Percentiles rank a stretch among this genome's conserved stretches.
These are phyloP conservation scores for Melopsittacus undulatus DNA, from an alignment of 2,797 vertebrate species.

Conservation along the genomic window DNA sequence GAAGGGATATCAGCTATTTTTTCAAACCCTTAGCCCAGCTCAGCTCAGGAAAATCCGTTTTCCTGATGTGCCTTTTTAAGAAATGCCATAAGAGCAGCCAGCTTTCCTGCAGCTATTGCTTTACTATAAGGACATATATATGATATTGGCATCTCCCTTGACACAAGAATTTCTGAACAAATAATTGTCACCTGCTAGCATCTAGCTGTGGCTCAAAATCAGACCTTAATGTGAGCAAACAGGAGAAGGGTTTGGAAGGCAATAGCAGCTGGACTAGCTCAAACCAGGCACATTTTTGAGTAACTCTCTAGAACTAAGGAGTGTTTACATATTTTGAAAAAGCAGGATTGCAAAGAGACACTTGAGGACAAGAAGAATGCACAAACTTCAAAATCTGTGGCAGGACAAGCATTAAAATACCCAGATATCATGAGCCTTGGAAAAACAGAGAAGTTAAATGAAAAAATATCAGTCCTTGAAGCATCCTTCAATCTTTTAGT, in stretches of 20 bases:
- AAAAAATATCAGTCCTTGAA: not conserved
- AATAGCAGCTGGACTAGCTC: constrained; percentile 53
- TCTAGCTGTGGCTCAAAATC: not conserved
- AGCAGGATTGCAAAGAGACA: constrained; percentile 31
- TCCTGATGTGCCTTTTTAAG: not conserved
- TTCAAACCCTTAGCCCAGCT: not conserved
- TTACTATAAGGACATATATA: not conserved
- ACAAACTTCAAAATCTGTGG: constrained; percentile 10
- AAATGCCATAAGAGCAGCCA: not conserved
- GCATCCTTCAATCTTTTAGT: not conserved
- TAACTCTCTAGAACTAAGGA: constrained; percentile 48
- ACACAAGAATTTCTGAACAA: constrained; percentile 37
- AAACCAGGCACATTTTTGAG: constrained; percentile 49
- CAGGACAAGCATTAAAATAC: constrained; percentile 4
- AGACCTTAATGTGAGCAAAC: not conserved
- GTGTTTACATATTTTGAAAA: constrained; percentile 58
- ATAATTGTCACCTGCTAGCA: constrained; percentile 3
- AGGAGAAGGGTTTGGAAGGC: not conserved
- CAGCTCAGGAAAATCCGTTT: not conserved
- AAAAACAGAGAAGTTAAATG: not conserved
- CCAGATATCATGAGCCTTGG: not conserved
- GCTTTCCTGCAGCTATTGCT: not conserved
- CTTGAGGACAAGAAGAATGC: constrained; percentile 59
- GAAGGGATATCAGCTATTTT: not conserved
- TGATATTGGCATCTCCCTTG: not conserved